Conservation (phyloP, 1,140 invertebrate genomes). For the Branchinecta lynchi region DNA sequence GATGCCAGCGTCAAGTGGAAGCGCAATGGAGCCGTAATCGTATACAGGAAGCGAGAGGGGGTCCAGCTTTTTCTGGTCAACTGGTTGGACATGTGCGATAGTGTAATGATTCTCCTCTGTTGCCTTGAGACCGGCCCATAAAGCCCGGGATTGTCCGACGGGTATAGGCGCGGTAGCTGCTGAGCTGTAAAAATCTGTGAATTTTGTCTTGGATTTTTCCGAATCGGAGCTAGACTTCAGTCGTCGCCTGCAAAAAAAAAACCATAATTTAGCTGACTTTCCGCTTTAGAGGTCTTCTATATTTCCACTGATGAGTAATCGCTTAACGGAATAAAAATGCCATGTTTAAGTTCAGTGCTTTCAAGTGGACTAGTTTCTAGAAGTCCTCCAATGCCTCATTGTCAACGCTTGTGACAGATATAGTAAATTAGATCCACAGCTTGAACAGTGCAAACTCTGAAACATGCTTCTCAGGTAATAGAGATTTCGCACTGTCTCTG, state of each 20-base stretch:
- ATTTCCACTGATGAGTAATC: too few relatives aligned
- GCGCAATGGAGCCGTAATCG: constrained; percentile 3
- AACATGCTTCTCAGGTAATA: too few relatives aligned
- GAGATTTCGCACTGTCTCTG: too few relatives aligned
- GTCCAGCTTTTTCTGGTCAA: background rate
- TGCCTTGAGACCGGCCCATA: background rate
- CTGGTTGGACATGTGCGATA: background rate
- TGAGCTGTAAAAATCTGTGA: background rate
- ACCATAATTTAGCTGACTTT: too few relatives aligned
- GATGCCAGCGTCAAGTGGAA: background rate
- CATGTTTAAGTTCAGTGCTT: too few relatives aligned
- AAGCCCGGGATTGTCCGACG: background rate
- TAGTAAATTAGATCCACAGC: too few relatives aligned
- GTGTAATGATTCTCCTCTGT: constrained; percentile 9
- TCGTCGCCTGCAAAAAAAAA: constrained; percentile 2
- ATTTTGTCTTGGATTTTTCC: background rate
- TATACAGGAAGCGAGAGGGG: background rate
- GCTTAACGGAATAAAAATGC: too few relatives aligned
- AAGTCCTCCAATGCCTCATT: too few relatives aligned
- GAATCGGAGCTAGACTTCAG: background rate
- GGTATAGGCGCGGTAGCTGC: background rate
- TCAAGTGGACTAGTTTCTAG: too few relatives aligned
- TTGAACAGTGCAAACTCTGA: too few relatives aligned
- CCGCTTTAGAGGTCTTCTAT: too few relatives aligned
- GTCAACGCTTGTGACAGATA: too few relatives aligned